Base-by-base conservation (phyloP, 2,797 vertebrate species). In the Tokudaia tokunoshimensis region DNA sequence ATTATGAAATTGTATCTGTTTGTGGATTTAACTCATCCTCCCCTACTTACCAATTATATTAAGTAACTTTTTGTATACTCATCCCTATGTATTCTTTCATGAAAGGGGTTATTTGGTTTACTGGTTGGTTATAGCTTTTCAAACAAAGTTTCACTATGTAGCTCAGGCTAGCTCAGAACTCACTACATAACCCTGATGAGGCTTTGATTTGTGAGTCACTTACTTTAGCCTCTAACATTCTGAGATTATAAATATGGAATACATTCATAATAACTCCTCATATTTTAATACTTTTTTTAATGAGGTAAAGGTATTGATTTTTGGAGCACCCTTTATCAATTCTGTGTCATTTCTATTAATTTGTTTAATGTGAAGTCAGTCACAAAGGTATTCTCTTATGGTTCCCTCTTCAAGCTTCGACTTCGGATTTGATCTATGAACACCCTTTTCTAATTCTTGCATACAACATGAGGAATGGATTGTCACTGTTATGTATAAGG, bases 321-420 rank as follows among this genome's bases (percentile, higher is more conserved):
- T 92, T 81, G 2, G 4, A 85, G 34, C 41, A 9, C 17, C 82
- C 50, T 52, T 81, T 91, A 92, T 63, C 3, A 88, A 76, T 67
- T 95, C 78, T 31, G 10, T 87, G 44, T 88, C 67, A 72, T 86
- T 76, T 31, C 41, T 90, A 41, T 75, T 83, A 91, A 85, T 50
- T 63, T 44, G 20, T 11, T 13, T 87, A 72, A 65, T 14, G 6
- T 41, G 87, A 55, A 70, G 59, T 91, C 84, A 70, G 67, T 91
- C 84, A 72, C 7, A 76, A 89, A 93, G 7, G 65, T 15, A 76
- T 79, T 91, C 3, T 72, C 22, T 11, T 26, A 26, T 52, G 2
- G 65, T 89, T 87, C 83, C 63, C 82, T 80, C 47, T 84, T 29
- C 26, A 90, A 24, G 74, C 92, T 94, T 91, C 80, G 67, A 14